A percentile compares a stretch with the other conserved stretches of the same genome.
phyloP scores from a whole-genome alignment of 2,888 invertebrate species.

The Agrochola circellaris region DNA sequence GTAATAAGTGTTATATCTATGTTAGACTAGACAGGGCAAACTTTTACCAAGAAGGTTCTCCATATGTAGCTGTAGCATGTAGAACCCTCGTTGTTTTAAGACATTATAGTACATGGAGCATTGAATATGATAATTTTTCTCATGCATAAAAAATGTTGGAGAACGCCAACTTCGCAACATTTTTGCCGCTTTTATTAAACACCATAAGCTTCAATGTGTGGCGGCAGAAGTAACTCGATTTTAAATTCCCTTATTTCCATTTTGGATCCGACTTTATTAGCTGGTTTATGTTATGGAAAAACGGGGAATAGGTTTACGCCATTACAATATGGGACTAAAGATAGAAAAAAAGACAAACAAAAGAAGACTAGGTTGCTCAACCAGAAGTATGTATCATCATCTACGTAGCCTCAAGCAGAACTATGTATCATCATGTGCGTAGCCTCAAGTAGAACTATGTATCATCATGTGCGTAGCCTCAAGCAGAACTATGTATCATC shows the following conservation, averaged over 20 bases:
- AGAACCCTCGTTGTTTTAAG: slow-evolving; percentile 16
- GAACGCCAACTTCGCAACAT: slow-evolving; percentile 24
- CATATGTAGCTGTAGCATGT: background rate
- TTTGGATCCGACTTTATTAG: background rate
- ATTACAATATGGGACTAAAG: background rate
- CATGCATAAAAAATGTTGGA: slow-evolving; percentile 52
- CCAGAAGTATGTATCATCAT: too few relatives aligned
- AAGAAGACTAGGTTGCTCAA: background rate
- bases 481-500: background rate
- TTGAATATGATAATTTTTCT: slow-evolving; percentile 59
- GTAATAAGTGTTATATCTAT: background rate
- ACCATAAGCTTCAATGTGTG: slow-evolving; percentile 14
- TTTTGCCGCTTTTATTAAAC: slow-evolving; percentile 28
- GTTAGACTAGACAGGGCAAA: background rate
- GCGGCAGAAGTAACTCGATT: background rate
- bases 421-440: too few relatives aligned
- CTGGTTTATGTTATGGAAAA: background rate
- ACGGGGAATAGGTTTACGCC: background rate
- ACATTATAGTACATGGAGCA: slow-evolving; percentile 26
- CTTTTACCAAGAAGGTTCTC: background rate
- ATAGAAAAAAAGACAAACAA: background rate
- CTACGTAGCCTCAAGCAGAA: too few relatives aligned
- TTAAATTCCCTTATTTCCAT: background rate
- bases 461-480: background rate
- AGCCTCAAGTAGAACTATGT: background rate